phyloP scores from a whole-genome alignment of 2,888 invertebrate species.

The Amiota communis region DNA sequence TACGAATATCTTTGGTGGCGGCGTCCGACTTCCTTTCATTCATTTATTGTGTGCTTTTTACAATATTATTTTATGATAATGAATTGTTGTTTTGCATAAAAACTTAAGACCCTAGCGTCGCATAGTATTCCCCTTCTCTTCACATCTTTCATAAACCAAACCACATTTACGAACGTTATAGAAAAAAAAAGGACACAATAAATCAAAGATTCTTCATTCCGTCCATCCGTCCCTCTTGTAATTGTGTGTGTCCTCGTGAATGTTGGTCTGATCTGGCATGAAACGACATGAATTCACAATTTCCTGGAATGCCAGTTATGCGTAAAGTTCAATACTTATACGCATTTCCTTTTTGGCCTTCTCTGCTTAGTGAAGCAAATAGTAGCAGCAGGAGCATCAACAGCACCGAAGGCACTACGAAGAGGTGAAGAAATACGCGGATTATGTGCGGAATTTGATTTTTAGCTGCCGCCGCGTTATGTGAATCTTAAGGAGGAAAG shows the following conservation, averaged over 20 bases:
- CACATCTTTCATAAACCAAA: too few species aligned
- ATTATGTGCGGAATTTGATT: constrained; percentile 17
- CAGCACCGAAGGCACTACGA: neutral
- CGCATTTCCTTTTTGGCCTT: neutral
- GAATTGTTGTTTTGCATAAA: constrained; percentile 6
- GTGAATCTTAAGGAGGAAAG: neutral
- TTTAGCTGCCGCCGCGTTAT: constrained; percentile 5
- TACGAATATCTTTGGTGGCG: constrained; percentile 4
- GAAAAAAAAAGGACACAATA: neutral
- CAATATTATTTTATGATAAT: neutral
- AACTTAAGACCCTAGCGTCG: too few species aligned
- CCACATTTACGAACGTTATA: neutral
- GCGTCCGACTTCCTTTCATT: constrained; percentile 46
- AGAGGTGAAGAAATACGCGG: neutral
- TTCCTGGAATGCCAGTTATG: constrained; percentile 19
- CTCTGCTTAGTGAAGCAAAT: too few species aligned
- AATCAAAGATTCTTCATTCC: neutral
- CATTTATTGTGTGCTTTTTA: constrained; percentile 5
- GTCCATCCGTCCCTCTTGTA: neutral
- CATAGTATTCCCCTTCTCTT: too few species aligned
- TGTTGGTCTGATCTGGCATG: neutral
- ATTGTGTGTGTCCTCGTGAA: neutral
- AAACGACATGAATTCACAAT: constrained; percentile 2
- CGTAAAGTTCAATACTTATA: constrained; percentile 21
- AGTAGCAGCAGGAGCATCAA: neutral